Evolutionary conservation across 2,888 invertebrate species (phyloP), one percentile per base, ranked within the genome.

Genomic region (Synanthedon myopaeformis): DNA sequence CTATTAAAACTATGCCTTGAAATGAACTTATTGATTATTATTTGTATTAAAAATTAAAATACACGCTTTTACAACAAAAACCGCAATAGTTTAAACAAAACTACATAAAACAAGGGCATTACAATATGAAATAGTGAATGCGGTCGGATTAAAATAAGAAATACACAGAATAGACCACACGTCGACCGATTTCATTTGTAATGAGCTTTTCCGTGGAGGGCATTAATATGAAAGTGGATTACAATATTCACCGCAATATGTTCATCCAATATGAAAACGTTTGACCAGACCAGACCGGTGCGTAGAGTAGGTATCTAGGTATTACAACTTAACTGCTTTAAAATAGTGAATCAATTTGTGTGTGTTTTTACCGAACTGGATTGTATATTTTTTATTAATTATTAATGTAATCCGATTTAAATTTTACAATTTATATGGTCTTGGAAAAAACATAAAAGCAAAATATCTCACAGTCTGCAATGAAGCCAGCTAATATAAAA

Each of bases 161-260:
- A 65, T 35, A 11, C 56, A 69, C 61, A 57, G 61, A 56, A 51
- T 53, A 55, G 54, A 69, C 70, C 70, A 56, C 71, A 67, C 54
- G 55, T 62, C 61, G 60, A 68, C 69, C 70, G 63, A 70, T 62
- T 65, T 63, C 65, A 73, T 72, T 67, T 70, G 69, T 75, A 76
- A 76, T 74, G 69, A 73, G 70, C 69, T 72, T 69, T 70, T 64
- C 63, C 66, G 62, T 60, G 58, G 61, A 59, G 61, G 56, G 59
- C 60, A 69, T 70, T 69, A 67, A 66, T 72, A 66, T 60, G 58
- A 61, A 60, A 61, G 55, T 62, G 59, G 61, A 64, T 66, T 67
- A 65, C 61, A 64, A 65, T 65, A 64, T 58, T 58, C 49, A 63
- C 68, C 67, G 59, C 69, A 63, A 63, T 64, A 62, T 62, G 59